Evolutionary conservation across 2,113 vertebrate genomes (phyloP).

Genomic region (Sialia sialis): DNA sequence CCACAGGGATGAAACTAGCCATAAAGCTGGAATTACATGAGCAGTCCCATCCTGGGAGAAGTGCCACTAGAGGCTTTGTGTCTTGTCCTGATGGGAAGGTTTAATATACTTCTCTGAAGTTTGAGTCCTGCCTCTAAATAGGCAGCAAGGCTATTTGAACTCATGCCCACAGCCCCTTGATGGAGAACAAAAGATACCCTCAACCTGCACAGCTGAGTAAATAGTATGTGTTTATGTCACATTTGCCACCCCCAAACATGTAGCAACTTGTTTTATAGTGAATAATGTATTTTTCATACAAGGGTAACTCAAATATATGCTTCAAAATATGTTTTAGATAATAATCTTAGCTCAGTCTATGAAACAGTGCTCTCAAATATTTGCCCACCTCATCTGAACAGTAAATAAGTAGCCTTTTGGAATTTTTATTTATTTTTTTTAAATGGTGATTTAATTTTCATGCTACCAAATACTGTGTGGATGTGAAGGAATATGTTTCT

Average conservation of each 20-base stretch:
- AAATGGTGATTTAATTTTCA: not conserved
- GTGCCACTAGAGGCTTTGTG: not conserved
- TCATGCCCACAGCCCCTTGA: not conserved
- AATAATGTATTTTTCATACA: not conserved
- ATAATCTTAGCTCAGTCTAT: not conserved
- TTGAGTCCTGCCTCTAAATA: not conserved
- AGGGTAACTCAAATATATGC: not conserved
- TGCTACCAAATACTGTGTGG: not conserved
- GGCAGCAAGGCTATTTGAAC: not conserved
- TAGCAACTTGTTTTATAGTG: not conserved
- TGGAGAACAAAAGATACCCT: not conserved
- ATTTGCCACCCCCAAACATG: accelerated
- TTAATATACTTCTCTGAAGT: not conserved
- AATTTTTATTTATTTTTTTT: not conserved
- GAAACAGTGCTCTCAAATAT: not conserved
- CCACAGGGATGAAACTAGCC: not conserved
- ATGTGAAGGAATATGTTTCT: not conserved
- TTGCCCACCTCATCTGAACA: not conserved
- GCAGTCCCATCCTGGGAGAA: not conserved
- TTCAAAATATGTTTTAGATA: accelerated
- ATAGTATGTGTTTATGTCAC: not conserved
- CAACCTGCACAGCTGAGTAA: not conserved
- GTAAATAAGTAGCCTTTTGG: not conserved
- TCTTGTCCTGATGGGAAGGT: not conserved
- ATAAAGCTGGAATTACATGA: not conserved